Conservation (phyloP, 2,113 vertebrate genomes). For the Lanius ludovicianus region DNA sequence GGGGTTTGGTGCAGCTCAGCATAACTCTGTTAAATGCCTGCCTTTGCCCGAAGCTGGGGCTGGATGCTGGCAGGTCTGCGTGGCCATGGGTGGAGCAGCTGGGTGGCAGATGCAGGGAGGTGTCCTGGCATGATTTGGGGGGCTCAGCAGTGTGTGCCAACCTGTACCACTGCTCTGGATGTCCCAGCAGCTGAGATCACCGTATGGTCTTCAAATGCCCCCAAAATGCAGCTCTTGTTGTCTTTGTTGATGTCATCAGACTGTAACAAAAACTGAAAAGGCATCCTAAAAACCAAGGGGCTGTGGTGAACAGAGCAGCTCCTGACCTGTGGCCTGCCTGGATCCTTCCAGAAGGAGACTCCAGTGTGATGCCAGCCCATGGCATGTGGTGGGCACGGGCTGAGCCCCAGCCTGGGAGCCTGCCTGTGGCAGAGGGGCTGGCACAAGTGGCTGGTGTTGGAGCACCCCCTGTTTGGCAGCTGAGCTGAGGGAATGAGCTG, state of each 20-base stretch:
- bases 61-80: not conserved
- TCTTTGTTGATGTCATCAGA: not conserved
- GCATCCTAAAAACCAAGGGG: rapidly evolving
- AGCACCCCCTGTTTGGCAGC: not conserved
- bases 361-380: rapidly evolving
- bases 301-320: not conserved
- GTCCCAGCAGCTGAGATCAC: not conserved
- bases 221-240: not conserved
- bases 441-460: not conserved
- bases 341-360: not conserved
- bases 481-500: not conserved
- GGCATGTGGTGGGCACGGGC: rapidly evolving
- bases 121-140: not conserved
- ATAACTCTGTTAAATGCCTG: not conserved
- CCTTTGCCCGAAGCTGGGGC: not conserved
- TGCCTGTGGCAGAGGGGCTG: not conserved
- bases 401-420: not conserved
- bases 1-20: not conserved
- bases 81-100: not conserved
- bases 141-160: rapidly evolving
- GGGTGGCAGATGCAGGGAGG: not conserved
- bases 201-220: not conserved
- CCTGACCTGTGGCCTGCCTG: not conserved
- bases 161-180: not conserved
- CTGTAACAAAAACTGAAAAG: not conserved